Evolutionary conservation across 2,113 vertebrate species (phyloP), one percentile per base, ranked within the genome.

Genomic region (Myotis davidii): DNA sequence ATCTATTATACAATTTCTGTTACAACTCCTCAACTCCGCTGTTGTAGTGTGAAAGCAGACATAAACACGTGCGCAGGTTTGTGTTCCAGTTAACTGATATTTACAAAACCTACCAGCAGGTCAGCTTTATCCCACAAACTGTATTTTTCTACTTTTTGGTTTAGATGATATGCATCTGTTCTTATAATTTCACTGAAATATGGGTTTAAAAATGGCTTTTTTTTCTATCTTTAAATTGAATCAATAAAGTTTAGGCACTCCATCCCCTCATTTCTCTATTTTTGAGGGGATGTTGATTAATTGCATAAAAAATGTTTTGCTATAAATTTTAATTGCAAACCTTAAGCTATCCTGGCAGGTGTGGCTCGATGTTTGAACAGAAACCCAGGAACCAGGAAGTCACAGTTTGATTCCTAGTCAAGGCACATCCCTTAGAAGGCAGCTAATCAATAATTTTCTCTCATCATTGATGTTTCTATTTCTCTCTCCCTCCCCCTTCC

Each of bases 251-350:
- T 61, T 76, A 61, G 91, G 3, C 18, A 77, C 6, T 39, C 25
- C 11, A 70, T 64, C 17, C 9, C 42, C 32, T 59, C 9, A 61
- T 77, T 89, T 85, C 18, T 89, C 32, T 61, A 89, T 11, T 6
- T 34, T 45, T 78, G 45, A 54, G 42, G 34, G 2, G 9, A 2
- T 83, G 11, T 76, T 54, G 9, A 37, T 20, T 88, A 72, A 42
- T 45, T 73, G 11, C 10, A 7, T 64, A 13, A n/a, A 74, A 61
- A 88, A 84, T 61, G 5, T 67, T 90, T 87, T 32, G 5, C 13
- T 64, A 54, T 84, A 69, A n/a, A 54, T 78, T 95, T 88, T 79
- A 87, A 79, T 91, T 59, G 79, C 74, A 88, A 95, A 85, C 91
- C 16, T 64, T 79, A 69, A 72, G 16, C 2, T 45, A 59, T 25